Conservation (phyloP, 1,140 invertebrate genomes). For the Cyrtorhinus lividipennis region DNA sequence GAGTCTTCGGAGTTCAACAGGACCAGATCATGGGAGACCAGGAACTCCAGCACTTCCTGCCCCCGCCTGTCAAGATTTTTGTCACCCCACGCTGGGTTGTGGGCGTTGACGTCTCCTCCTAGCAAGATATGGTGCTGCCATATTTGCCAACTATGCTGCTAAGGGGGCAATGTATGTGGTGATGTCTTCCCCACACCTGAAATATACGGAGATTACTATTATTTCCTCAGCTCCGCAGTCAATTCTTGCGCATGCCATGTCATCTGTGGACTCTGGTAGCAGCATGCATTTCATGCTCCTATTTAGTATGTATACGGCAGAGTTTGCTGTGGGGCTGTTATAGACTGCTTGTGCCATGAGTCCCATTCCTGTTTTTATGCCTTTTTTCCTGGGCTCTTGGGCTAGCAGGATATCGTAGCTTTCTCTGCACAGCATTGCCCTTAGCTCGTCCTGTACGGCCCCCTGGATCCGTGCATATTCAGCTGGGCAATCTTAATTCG, state of each 20-base stretch:
- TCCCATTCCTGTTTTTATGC: not conserved
- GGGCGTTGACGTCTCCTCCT: no score
- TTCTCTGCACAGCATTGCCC: not conserved
- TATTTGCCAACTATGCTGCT: not conserved
- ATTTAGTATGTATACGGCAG: not conserved
- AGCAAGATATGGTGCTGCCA: not conserved
- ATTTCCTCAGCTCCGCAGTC: not conserved
- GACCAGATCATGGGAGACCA: no score
- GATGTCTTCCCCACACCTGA: not conserved
- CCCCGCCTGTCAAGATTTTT: no score
- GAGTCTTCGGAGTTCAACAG: no score
- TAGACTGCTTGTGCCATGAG: not conserved
- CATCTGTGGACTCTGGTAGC: not conserved
- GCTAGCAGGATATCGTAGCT: not conserved
- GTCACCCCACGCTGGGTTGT: no score
- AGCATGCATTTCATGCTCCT: not conserved
- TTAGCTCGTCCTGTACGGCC: not conserved
- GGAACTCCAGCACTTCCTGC: no score
- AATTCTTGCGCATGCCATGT: not conserved
- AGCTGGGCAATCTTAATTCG: not conserved
- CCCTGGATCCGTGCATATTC: not conserved
- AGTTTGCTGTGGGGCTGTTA: not conserved
- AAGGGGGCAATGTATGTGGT: not conserved
- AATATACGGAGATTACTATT: not conserved
- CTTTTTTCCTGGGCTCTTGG: not conserved